Base-by-base conservation (phyloP, 2,888 invertebrate species). In the Leucania comma region DNA sequence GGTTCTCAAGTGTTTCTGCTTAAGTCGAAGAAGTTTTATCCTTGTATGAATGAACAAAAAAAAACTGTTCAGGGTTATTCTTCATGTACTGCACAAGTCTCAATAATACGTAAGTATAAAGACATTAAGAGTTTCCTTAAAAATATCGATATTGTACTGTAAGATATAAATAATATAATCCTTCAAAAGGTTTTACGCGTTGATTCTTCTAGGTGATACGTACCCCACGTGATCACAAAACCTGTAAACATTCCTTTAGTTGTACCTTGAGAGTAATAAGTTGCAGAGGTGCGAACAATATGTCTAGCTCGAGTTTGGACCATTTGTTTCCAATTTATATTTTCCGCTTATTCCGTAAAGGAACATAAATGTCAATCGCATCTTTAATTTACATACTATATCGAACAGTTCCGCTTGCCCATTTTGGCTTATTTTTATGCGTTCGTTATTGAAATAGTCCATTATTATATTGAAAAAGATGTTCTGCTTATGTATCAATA, bases 401-500 rank as follows among this genome's bases (percentile, higher is more conserved):
- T 38, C 58, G 60, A 58, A 59, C 54, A 66, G 67, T 65, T 66
- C 53, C 62, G 35, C 26, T 50, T 68, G 50, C 72, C 65, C n/a
- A 56, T 60, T 70, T 66, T 68, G 29, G 64, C 10, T 46, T 46
- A 64, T 50, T 38, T 29, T 60, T 35, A 65, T 63, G n/a, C 29
- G 10, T 51, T 51, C 12, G 42, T 53, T 56, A 72, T 62, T 64
- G 22, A 82, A 65, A 67, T 53, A 69, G 17, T 57, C 48, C 58
- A 63, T 65, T 70, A 61, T 35, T 35, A 59, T 59, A 59, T 65
- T 65, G 20, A 32, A 59, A 57, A 51, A 56, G 20, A 68, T 59
- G 51, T 67, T 46, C 14, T 12, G 12, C 26, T 58, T 24, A 22
- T 20, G 0, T 57, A 54, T 54, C 20, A 59, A 50, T 35, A 70